Conservation (phyloP, 2,113 vertebrate genomes). For the Jacana jacana region DNA sequence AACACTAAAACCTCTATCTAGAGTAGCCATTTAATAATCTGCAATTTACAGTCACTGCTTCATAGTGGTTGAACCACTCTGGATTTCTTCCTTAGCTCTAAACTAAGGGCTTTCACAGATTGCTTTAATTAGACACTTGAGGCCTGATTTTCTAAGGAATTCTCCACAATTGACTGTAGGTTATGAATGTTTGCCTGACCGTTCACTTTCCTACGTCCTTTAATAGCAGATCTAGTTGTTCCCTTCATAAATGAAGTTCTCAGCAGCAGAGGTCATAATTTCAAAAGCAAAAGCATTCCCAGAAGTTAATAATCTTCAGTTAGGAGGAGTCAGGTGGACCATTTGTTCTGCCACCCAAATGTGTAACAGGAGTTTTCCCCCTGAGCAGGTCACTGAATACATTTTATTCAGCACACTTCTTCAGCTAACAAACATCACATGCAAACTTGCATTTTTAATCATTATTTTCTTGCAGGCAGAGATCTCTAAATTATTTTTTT, state of each 20-base stretch:
- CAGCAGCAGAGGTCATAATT: neutral
- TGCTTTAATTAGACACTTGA: constrained; percentile 23
- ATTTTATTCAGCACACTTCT: neutral
- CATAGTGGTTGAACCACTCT: neutral
- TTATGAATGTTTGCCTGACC: neutral
- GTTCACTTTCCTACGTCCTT: neutral
- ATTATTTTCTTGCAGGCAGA: neutral
- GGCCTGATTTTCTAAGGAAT: neutral
- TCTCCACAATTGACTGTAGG: neutral
- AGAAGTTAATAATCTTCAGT: neutral
- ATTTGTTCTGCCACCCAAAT: neutral
- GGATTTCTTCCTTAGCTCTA: neutral
- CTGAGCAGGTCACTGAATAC: neutral
- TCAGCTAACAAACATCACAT: neutral
- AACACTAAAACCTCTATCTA: neutral
- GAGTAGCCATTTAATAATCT: neutral
- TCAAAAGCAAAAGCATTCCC: constrained; percentile 7
- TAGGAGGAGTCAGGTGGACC: neutral
- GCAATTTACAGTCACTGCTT: neutral
- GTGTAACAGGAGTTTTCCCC: neutral
- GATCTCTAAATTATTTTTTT: neutral
- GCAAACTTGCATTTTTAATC: neutral
- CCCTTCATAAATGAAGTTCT: neutral
- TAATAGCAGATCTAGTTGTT: neutral
- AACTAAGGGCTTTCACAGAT: neutral